phyloP scores from a whole-genome alignment of 2,797 vertebrate genomes.

The Limosa lapponica region DNA sequence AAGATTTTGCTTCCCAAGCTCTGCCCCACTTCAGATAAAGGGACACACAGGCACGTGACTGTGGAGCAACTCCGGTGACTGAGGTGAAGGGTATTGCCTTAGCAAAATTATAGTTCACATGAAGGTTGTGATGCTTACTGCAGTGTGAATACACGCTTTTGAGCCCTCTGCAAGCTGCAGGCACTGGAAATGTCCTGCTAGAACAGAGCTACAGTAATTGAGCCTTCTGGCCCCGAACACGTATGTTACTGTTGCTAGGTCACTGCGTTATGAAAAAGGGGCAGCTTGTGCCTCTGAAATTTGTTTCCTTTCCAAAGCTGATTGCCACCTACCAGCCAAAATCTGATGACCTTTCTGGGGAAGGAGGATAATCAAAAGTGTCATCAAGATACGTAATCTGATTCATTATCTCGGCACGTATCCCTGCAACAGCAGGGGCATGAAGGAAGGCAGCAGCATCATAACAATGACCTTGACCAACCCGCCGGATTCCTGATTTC shows the following conservation, averaged over 20 bases:
- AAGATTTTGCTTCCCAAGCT: not conserved
- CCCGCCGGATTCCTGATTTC: not conserved
- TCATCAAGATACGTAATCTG: conserved; percentile 15
- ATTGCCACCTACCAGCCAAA: not conserved
- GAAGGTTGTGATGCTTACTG: not conserved
- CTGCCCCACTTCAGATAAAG: not conserved
- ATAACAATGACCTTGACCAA: conserved; percentile 13
- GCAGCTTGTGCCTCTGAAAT: conserved; percentile 8
- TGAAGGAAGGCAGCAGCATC: not conserved
- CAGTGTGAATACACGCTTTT: not conserved
- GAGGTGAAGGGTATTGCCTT: not conserved
- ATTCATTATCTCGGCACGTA: not conserved
- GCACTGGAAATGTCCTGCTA: not conserved
- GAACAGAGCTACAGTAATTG: not conserved
- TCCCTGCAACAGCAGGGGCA: not conserved
- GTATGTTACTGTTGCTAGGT: not conserved
- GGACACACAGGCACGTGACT: not conserved
- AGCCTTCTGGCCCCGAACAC: not conserved
- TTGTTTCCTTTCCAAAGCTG: conserved; percentile 15
- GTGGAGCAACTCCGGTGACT: not conserved
- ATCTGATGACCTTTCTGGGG: conserved; percentile 7
- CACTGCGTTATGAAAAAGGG: not conserved
- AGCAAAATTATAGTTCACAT: not conserved
- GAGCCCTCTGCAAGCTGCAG: not conserved
- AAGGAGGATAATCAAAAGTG: conserved; percentile 24